Evolutionary conservation across 2,797 vertebrate genomes (phyloP), one percentile per base, ranked within the genome.

Genomic region (Bufotes viridis): DNA sequence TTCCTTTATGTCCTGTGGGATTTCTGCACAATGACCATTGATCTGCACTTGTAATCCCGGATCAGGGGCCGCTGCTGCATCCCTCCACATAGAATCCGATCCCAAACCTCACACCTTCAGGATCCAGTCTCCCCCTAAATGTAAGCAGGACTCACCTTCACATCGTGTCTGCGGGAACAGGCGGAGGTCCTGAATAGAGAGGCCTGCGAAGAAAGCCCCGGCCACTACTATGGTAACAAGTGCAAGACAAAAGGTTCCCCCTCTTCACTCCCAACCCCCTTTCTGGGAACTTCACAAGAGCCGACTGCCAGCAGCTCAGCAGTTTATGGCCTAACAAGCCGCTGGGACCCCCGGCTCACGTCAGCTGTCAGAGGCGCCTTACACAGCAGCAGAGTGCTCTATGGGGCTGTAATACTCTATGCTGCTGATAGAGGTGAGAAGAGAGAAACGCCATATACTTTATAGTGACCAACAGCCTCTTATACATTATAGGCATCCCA

Each of bases 221-320:
- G 69, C 60, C 82, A 86, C 65, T 87, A 60, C 76, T 70, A 63
- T 81, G 61, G 90, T 12, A 81, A 81, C 82, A 72, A 7, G 74
- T 22, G 55, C 4, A 11, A 34, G 75, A 76, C 67, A 81, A 63
- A 87, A 22, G 72, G 7, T 42, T 81, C 42, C 29, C 42, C 34
- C 49, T 29, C 70, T 88, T 15, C 53, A 57, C 51, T 65, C 69
- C 76, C 60, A 24, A 14, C 75, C 22, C 81, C 60, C 26, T 84
- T 55, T 34, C 79, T 63, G 29, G 55, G 34, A 69, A 84, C 67
- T 82, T 53, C 55, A 18, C 12, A 78, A 63, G 72, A 87, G 57
- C 57, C 22, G 57, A 57, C 55, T 49, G 70, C 53, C 58, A 58
- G 22, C 9, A 34, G 13, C 55, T 69, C 26, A 22, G 55, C 26